Evolutionary conservation across 1,140 invertebrate species (phyloP).

Genomic region (Psilanteris sp.): DNA sequence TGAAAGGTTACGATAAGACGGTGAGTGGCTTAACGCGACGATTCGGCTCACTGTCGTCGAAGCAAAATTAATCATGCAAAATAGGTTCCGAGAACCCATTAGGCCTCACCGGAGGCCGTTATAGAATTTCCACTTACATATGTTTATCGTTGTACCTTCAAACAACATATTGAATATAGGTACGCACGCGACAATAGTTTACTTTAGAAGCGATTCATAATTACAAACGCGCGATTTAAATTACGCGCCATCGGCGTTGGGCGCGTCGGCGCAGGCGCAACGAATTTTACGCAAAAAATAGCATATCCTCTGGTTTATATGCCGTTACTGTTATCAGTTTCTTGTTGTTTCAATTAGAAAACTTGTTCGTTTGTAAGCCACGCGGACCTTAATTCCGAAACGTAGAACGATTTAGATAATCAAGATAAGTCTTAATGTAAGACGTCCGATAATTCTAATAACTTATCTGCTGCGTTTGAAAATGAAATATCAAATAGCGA

Average conservation of each 20-base stretch:
- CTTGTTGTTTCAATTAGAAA: too few relatives aligned
- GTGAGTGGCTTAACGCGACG: conserved; percentile 61
- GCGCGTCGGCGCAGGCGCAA: too few relatives aligned
- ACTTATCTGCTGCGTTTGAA: too few relatives aligned
- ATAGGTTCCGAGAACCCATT: conserved; percentile 77
- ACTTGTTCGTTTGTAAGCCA: too few relatives aligned
- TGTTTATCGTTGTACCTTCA: conserved; percentile 47
- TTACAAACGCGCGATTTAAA: conserved; percentile 31
- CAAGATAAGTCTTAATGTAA: too few relatives aligned
- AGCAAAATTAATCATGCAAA: conserved; percentile 77
- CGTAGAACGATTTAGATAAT: too few relatives aligned
- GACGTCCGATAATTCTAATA: too few relatives aligned
- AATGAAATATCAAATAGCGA: too few relatives aligned
- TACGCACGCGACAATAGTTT: conserved; percentile 23
- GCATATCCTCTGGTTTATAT: too few relatives aligned
- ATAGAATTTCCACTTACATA: conserved; percentile 46
- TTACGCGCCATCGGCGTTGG: conserved; percentile 9
- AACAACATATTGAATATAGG: conserved; percentile 39
- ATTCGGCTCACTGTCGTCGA: conserved; percentile 65
- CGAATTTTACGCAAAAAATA: too few relatives aligned
- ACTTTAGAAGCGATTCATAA: conserved; percentile 3
- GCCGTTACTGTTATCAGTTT: too few relatives aligned
- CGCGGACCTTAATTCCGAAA: too few relatives aligned
- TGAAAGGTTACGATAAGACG: conserved; percentile 67
- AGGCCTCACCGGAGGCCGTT: conserved; percentile 63